Percentiles rank a stretch among this genome's conserved stretches.
phyloP scores from a whole-genome alignment of 2,888 invertebrate species.

The Caenorhabditis angaria region DNA sequence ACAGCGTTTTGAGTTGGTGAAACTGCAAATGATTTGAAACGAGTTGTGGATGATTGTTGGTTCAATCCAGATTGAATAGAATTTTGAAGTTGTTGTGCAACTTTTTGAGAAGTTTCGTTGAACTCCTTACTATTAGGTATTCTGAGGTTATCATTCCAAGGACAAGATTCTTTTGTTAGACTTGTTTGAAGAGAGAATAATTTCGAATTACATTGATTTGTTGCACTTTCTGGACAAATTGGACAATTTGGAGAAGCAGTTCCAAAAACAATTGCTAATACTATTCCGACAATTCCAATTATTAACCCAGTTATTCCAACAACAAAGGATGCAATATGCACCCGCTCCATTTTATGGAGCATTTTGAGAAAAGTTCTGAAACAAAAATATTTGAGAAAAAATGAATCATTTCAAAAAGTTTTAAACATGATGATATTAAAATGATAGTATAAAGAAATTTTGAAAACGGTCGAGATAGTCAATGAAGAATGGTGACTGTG shows the following conservation, averaged over 20 bases:
- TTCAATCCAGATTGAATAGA: slow-evolving; percentile 25
- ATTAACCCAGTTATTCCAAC: slow-evolving; percentile 33
- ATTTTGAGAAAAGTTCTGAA: slow-evolving; percentile 1
- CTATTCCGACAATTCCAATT: slow-evolving; percentile 35
- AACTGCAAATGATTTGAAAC: slow-evolving; percentile 13
- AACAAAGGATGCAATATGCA: slow-evolving; percentile 41
- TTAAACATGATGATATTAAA: too few species aligned
- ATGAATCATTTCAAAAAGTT: too few species aligned
- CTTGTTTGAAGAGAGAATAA: slow-evolving; percentile 25
- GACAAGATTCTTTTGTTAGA: slow-evolving; percentile 2
- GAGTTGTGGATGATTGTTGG: neutral
- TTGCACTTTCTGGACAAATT: slow-evolving; percentile 10
- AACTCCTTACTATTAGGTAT: slow-evolving; percentile 1
- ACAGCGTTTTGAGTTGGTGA: slow-evolving; percentile 14
- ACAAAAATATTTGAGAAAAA: neutral
- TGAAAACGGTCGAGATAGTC: too few species aligned
- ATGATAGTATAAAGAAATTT: too few species aligned
- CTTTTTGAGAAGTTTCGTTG: neutral
- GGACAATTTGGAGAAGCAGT: slow-evolving; percentile 17
- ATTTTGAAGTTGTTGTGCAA: neutral
- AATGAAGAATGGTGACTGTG: too few species aligned
- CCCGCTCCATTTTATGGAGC: slow-evolving; percentile 30
- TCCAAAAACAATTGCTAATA: slow-evolving; percentile 41
- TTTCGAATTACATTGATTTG: slow-evolving; percentile 17
- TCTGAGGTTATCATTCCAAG: slow-evolving; percentile 11